phyloP scores from a whole-genome alignment of 2,113 vertebrate species.

The Oreochromis tanganicae region DNA sequence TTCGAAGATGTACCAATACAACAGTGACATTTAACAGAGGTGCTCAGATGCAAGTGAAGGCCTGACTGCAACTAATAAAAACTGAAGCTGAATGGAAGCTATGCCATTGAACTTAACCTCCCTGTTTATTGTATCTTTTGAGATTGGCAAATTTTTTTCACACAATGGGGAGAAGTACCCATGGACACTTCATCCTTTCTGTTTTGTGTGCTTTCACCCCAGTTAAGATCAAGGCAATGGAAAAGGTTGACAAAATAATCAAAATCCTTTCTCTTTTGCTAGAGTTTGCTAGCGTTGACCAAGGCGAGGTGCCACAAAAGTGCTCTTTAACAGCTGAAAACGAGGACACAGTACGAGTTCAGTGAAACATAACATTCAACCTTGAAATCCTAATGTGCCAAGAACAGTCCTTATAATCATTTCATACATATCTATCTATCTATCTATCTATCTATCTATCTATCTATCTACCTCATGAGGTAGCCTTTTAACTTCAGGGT shows the following conservation, averaged over 20 bases:
- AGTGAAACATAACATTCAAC: background rate
- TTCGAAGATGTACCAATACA: constrained; percentile 29
- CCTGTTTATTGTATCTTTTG: constrained; percentile 13
- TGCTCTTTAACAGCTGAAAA: background rate
- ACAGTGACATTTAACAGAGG: constrained; percentile 31
- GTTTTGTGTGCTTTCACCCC: background rate
- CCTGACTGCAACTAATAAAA: constrained; percentile 9
- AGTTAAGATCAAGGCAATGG: constrained; percentile 1
- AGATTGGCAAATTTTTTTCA: background rate
- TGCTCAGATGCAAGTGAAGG: background rate
- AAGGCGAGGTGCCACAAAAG: background rate
- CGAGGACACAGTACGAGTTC: background rate
- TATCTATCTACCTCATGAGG: background rate
- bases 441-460: too few species aligned
- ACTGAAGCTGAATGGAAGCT: constrained; percentile 5
- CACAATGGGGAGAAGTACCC: background rate
- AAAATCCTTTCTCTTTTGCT: background rate
- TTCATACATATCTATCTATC: background rate
- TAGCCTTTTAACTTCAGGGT: constrained; percentile 39
- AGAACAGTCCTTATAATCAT: constrained; percentile 7
- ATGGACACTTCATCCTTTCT: background rate
- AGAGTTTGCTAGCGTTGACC: background rate
- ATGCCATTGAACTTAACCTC: constrained; percentile 11
- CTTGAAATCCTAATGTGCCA: constrained; percentile 4
- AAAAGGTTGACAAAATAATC: constrained; percentile 15